phyloP scores from a whole-genome alignment of 2,113 vertebrate genomes.

The Eudorcas thomsonii region DNA sequence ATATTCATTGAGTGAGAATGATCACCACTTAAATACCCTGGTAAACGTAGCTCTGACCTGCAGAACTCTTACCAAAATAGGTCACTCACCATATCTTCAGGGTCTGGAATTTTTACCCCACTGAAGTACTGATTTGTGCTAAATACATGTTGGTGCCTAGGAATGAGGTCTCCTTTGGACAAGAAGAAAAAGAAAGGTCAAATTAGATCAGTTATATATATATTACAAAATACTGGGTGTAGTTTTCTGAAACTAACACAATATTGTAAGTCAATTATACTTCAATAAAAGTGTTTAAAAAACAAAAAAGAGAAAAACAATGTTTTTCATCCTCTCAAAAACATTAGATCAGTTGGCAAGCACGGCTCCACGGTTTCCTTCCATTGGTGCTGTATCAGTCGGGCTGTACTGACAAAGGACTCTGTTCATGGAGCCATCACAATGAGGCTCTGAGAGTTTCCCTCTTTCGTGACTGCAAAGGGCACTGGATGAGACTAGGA shows the following conservation, averaged over 20 bases:
- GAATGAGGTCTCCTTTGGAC: conserved; percentile 91
- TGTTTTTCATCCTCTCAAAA: background rate
- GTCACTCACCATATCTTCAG: conserved; percentile 89
- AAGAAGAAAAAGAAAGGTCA: background rate
- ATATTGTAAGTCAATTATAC: background rate
- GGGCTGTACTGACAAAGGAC: background rate
- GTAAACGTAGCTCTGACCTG: background rate
- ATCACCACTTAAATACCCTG: background rate
- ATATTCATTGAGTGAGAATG: background rate
- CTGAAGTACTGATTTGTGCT: conserved; percentile 97
- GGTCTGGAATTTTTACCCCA: conserved; percentile 93
- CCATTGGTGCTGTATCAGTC: background rate
- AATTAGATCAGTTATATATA: background rate
- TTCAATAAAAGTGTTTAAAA: background rate
- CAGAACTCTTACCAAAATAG: background rate
- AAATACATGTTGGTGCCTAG: conserved; percentile 96
- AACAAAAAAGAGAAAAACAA: background rate
- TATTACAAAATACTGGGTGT: background rate
- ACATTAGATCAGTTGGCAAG: background rate
- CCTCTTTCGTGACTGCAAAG: background rate
- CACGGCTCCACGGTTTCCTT: background rate
- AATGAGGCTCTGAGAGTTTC: background rate
- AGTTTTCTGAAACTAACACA: background rate
- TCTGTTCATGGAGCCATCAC: background rate
- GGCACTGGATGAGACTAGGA: background rate